phyloP scores from a whole-genome alignment of 1,140 invertebrate genomes.

The Leptinotarsa texana region DNA sequence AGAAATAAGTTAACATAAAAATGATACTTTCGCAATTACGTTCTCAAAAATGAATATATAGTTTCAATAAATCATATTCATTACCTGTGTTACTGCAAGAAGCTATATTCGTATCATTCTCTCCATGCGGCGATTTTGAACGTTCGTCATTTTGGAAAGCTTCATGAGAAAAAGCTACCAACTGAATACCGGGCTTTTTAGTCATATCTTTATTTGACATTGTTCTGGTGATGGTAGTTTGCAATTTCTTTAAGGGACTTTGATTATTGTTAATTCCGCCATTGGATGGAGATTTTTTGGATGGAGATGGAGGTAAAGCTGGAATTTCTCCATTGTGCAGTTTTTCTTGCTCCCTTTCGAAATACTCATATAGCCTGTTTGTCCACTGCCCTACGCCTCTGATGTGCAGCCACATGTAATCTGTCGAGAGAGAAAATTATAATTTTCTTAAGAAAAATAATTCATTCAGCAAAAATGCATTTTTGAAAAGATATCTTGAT shows the following conservation, averaged over 20 bases:
- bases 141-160: conserved; percentile 60
- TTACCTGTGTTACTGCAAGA: conserved; percentile 44
- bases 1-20: too few species aligned
- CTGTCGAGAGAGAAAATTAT: conserved; percentile 55
- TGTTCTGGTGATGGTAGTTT: conserved; percentile 60
- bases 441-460: too few species aligned
- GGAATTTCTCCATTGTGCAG: conserved; percentile 67
- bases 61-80: too few species aligned
- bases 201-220: conserved; percentile 56
- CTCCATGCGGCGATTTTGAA: conserved; percentile 11
- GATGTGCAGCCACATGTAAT: conserved; percentile 92
- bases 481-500: not conserved
- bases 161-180: conserved; percentile 62
- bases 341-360: conserved; percentile 78
- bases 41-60: too few species aligned
- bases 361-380: conserved; percentile 85
- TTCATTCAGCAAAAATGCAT: not conserved
- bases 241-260: conserved; percentile 57
- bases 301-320: conserved; percentile 37
- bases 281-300: conserved; percentile 36
- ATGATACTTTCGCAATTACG: too few species aligned
- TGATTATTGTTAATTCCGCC: conserved; percentile 42
- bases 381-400: conserved; percentile 95
- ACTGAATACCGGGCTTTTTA: conserved; percentile 58
- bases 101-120: conserved; percentile 36